Base-by-base conservation (phyloP, 1,140 invertebrate genomes). In the Drosophila saltans region DNA sequence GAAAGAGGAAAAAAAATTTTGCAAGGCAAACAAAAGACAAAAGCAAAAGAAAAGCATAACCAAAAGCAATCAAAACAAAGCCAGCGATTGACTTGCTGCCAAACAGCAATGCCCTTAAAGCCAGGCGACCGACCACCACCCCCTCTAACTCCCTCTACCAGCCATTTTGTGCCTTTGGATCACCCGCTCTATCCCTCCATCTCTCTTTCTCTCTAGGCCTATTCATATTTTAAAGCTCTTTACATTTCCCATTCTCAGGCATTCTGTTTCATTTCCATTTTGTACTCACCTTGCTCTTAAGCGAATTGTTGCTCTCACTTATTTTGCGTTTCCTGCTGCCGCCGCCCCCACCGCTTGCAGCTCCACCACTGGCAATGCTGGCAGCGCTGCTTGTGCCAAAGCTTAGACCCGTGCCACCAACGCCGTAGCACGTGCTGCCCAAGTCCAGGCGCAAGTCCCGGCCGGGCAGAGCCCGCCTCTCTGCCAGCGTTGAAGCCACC, bases 261-360 rank as follows among this genome's bases (percentile, higher is more conserved):
- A 61, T 65, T 21, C 24, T 26, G 40, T 76, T 72, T 39, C 66
- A 66, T 60, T 66, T 63, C 40, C 66, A 41, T 60, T 55, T 48
- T 40, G 28, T 65, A 75, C 84, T 71, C 65, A 92, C 91, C 89
- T 92, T 92, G 69, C 81, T 89, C 66, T 92, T 92, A 58, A 85
- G 89, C 48, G 91, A 92, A 70, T 91, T 92, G 69, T 83, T 90
- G 80, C 90, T 90, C 81, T 76, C 93, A 82, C 80, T 94, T 92
- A 76, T 93, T 93, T 85, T 94, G 91, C 69, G 80, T 48, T 78
- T 94, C 91, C 61, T 93, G 92, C 57, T 93, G 65, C 65, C 91
- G 72, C 45, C 91, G 78, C 67, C 73, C n/a, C 69, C 60, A 28
- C 75, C 78, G 41, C 45, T 52, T 4, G 57, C 45, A 52, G 24